phyloP scores from a whole-genome alignment of 2,888 invertebrate genomes.

The Platycnemis pennipes region DNA sequence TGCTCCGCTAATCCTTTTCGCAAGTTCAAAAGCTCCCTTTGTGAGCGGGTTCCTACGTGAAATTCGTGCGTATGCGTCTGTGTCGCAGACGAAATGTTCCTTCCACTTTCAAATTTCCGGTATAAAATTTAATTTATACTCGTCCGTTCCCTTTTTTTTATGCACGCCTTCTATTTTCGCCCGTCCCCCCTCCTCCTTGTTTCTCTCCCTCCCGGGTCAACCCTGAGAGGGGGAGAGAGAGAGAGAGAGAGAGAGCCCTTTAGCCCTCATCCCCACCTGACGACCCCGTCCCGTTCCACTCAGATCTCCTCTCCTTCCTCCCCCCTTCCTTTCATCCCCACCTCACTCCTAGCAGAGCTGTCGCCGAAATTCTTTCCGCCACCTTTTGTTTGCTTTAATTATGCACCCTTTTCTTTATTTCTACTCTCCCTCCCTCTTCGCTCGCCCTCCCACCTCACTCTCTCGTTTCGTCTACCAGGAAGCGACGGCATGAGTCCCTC shows the following conservation, averaged over 20 bases:
- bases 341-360: not conserved
- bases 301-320: not conserved
- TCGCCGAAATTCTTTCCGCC: constrained; percentile 62
- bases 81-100: constrained; percentile 57
- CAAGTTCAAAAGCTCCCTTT: constrained; percentile 49
- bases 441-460: not conserved
- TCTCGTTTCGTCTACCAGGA: not conserved
- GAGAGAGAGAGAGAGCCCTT: no score
- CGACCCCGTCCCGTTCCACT: no score
- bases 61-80: not conserved
- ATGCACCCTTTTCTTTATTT: constrained; percentile 59
- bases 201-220: not conserved
- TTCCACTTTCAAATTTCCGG: constrained; percentile 67
- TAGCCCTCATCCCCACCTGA: not conserved
- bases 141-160: constrained; percentile 17
- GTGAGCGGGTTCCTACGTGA: not conserved
- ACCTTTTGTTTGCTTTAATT: constrained; percentile 67
- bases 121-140: constrained; percentile 62
- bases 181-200: not conserved
- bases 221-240: no score
- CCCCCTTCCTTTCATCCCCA: not conserved
- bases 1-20: constrained; percentile 26
- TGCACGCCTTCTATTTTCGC: constrained; percentile 25
- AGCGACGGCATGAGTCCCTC: not conserved
- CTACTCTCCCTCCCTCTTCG: not conserved